Evolutionary conservation across 2,113 vertebrate species (phyloP).

Genomic region (Zeus faber): DNA sequence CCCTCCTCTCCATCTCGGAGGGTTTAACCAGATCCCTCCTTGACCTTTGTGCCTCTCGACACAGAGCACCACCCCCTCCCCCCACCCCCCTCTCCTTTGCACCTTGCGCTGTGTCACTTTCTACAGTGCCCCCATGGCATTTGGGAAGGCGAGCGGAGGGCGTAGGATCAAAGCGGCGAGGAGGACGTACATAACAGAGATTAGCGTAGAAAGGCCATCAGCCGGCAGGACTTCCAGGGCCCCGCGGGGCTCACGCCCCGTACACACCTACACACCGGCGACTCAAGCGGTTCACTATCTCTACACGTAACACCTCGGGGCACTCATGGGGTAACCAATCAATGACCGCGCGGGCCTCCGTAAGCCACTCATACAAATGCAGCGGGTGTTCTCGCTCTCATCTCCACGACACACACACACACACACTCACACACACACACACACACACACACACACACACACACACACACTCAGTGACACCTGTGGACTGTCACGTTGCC

Average conservation of each 20-base stretch:
- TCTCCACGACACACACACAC: conserved; percentile 12
- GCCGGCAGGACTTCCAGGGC: conserved; percentile 16
- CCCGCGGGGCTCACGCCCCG: too few relatives aligned
- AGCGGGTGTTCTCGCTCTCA: too few relatives aligned
- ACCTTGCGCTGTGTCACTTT: conserved; percentile 3
- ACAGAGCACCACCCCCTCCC: background rate
- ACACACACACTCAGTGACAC: background rate
- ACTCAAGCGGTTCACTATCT: too few relatives aligned
- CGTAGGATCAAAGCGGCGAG: conserved; percentile 44
- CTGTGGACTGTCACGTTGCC: conserved; percentile 22
- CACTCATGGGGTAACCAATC: too few relatives aligned
- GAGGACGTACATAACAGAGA: conserved; percentile 22
- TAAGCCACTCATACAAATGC: background rate
- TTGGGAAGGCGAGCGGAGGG: conserved; percentile 22
- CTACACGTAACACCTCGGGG: too few relatives aligned
- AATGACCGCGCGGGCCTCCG: too few relatives aligned
- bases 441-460: conserved; percentile 10
- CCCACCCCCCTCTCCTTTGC: background rate
- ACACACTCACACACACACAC: conserved; percentile 12
- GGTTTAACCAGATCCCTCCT: background rate
- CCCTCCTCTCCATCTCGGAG: background rate
- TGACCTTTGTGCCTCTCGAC: background rate
- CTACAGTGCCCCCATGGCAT: background rate
- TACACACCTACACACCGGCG: background rate
- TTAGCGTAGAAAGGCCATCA: conserved; percentile 18